Evolutionary conservation across 2,888 invertebrate genomes (phyloP).

Genomic region (Neoascia interrupta): DNA sequence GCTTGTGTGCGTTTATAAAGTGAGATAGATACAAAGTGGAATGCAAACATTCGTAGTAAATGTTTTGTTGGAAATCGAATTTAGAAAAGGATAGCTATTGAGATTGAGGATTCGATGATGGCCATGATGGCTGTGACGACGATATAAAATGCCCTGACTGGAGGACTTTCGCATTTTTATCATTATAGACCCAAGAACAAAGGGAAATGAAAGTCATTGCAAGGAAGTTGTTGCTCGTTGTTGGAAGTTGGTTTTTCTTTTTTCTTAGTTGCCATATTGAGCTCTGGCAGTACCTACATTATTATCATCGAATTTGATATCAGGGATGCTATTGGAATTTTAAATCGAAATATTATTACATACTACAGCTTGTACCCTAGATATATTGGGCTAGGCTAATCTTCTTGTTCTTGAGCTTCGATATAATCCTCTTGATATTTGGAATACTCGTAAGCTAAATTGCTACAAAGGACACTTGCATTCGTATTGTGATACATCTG

Average conservation of each 20-base stretch:
- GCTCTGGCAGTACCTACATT: too few relatives aligned
- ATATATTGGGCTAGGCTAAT: too few relatives aligned
- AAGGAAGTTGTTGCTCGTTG: conserved; percentile 46
- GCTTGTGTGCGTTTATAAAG: conserved; percentile 64
- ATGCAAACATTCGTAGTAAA: conserved; percentile 63
- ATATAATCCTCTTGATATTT: too few relatives aligned
- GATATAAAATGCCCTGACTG: conserved; percentile 4
- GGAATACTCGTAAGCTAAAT: too few relatives aligned
- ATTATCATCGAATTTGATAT: too few relatives aligned
- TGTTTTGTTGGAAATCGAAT: conserved; percentile 67
- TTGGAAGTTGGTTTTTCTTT: conserved; percentile 27
- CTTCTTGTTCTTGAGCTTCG: too few relatives aligned
- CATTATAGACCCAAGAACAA: conserved; percentile 43
- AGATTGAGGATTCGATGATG: conserved; percentile 39
- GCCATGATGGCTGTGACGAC: neutral
- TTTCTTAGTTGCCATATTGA: too few relatives aligned
- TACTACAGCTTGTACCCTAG: too few relatives aligned
- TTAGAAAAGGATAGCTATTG: conserved; percentile 67
- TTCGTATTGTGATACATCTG: too few relatives aligned
- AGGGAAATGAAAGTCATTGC: conserved; percentile 52
- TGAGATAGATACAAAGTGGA: conserved; percentile 67
- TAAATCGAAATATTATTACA: too few relatives aligned
- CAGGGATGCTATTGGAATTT: too few relatives aligned
- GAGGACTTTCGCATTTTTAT: conserved; percentile 32
- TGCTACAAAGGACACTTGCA: too few relatives aligned